Conservation (phyloP, 2,888 invertebrate species). For the Clivina fossor region DNA sequence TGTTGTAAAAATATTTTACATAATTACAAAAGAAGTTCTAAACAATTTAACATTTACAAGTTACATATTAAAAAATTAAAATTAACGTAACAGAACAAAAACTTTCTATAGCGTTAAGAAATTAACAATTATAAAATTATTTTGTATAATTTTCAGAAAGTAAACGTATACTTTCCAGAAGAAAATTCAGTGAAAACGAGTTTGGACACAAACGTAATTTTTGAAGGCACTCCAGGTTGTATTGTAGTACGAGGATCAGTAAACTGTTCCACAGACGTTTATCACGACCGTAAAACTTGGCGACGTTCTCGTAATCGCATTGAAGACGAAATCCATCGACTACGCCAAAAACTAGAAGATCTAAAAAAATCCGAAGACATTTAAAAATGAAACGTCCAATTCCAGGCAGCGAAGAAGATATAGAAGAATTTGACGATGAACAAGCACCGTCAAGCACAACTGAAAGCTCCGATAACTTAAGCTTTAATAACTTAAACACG, state of each 20-base stretch:
- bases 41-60: too few species aligned
- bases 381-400: conserved; percentile 70
- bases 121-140: background rate
- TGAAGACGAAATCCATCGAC: conserved; percentile 82
- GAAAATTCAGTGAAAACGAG: conserved; percentile 42
- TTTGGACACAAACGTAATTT: conserved; percentile 49
- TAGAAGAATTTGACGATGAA: conserved; percentile 28
- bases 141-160: conserved; percentile 39
- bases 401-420: conserved; percentile 24
- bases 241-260: conserved; percentile 73
- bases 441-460: conserved; percentile 22
- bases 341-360: conserved; percentile 79
- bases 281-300: conserved; percentile 83
- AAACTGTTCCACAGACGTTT: conserved; percentile 81
- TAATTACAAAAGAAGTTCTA: too few species aligned
- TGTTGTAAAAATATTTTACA: too few species aligned
- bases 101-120: too few species aligned
- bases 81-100: too few species aligned
- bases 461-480: conserved; percentile 14
- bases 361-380: conserved; percentile 84
- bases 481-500: conserved; percentile 18
- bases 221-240: conserved; percentile 64
- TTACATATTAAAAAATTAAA: too few species aligned
- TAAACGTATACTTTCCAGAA: conserved; percentile 44
- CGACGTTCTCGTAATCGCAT: conserved; percentile 79